A percentile compares a stretch with the other conserved stretches of the same genome.
These are phyloP conservation scores for Epistrophella euchroma DNA, from an alignment of 2,888 invertebrate species.

Conservation along the genomic window DNA sequence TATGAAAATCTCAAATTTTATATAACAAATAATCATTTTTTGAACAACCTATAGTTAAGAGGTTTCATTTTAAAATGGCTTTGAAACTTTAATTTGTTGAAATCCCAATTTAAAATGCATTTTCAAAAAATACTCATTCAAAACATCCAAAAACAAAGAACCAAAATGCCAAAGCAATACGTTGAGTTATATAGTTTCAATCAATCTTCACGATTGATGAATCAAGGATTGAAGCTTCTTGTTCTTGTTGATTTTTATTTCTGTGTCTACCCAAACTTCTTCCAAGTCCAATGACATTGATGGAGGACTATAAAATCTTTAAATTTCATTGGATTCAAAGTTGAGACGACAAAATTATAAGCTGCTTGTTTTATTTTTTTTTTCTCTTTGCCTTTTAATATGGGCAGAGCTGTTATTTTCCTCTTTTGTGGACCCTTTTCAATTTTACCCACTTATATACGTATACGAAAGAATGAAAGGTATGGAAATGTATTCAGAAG, in stretches of 20 bases:
- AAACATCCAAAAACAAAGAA: not conserved
- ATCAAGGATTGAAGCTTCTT: constrained; percentile 29
- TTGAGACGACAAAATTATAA: constrained; percentile 30
- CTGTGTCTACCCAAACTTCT: constrained; percentile 9
- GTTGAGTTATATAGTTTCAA: constrained; percentile 37
- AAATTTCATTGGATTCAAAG: constrained; percentile 26
- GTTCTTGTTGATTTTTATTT: constrained; percentile 40
- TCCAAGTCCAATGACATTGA: constrained; percentile 34
- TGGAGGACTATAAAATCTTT: constrained; percentile 39
- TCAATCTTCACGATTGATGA: constrained; percentile 55
- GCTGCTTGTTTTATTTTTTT: not conserved
- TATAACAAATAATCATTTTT: too few relatives aligned
- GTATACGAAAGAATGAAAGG: not conserved
- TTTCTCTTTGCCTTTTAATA: not conserved
- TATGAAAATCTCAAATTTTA: too few relatives aligned
- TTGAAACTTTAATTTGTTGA: not conserved
- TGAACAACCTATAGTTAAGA: too few relatives aligned
- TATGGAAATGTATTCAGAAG: constrained; percentile 12
- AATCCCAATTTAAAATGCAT: not conserved
- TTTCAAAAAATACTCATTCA: not conserved
- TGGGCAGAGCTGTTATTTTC: constrained; percentile 13
- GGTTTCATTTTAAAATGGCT: not conserved
- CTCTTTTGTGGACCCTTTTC: constrained; percentile 23
- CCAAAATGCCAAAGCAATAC: constrained; percentile 22
- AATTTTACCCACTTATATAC: constrained; percentile 5